Evolutionary conservation across 2,113 vertebrate genomes (phyloP).

Genomic region (Ageneiosus marmoratus): DNA sequence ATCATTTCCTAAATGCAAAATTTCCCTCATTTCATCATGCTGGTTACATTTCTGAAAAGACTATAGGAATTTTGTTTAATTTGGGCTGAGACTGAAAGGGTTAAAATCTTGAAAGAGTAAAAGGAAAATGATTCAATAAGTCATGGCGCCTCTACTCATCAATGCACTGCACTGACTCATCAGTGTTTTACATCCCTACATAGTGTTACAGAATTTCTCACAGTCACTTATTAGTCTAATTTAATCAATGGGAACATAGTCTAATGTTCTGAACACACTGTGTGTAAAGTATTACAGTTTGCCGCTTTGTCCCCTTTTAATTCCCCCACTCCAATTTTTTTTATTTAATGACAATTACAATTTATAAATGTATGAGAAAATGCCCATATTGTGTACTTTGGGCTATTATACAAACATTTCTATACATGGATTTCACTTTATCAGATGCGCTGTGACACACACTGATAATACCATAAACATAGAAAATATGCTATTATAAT

Average conservation of each 20-base stretch:
- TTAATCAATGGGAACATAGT: background rate
- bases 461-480: background rate
- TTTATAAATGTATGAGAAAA: background rate
- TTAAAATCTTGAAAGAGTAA: background rate
- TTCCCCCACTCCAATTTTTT: background rate
- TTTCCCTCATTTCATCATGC: too few relatives aligned
- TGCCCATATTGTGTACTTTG: background rate
- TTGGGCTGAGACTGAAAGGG: background rate
- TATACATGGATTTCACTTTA: background rate
- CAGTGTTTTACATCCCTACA: background rate
- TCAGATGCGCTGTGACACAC: background rate
- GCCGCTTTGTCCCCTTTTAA: background rate
- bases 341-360: background rate
- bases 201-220: background rate
- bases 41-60: background rate
- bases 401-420: background rate
- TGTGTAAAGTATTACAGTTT: background rate
- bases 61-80: background rate
- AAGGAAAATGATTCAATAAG: conserved; percentile 6
- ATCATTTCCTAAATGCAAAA: background rate
- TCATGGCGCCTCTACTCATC: conserved; percentile 14
- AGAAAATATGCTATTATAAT: background rate
- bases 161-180: background rate
- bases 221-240: background rate
- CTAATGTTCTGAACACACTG: background rate